Base-by-base conservation (phyloP, 2,113 vertebrate species). In the Illadopsis cleaveri region DNA sequence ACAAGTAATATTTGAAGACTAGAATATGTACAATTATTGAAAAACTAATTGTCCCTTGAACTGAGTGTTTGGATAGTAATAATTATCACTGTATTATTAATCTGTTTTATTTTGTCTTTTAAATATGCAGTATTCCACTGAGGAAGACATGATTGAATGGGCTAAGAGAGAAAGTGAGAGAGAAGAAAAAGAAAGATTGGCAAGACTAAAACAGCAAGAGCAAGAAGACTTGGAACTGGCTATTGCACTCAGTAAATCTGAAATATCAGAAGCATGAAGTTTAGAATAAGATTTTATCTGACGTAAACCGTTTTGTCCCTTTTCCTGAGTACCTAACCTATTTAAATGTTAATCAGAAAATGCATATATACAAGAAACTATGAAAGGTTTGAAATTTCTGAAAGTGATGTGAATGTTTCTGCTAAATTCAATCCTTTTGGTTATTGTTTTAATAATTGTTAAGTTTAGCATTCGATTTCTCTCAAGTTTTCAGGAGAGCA, bases 71-170 rank as follows among this genome's bases (percentile, higher is more conserved):
- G 47, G 10, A 40, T 23, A 15, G 22, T 57, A 44, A 57, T 58
- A 40, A 14, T 61, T 91, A 30, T 48, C 37, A 44, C 37, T 73
- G 30, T 69, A 22, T 86, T 85, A 65, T 86, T 96, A 91, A 95
- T 92, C 42, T 68, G 50, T 15, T 72, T 90, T 54, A 31, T 97
- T 97, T 94, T 96, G 24, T 97, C 83, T 98, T 98, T 98, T 96
- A 38, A 93, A 95, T 97, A 95, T 98, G 94, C 98, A 99, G 99
- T 99, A 99, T 98, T 99, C 99, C 40, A 99, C 99, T 97, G 99
- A 99, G 96, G 99, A 99, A 97, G 99, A 99, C 96, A 99, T 99
- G 99, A 99, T 99, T 94, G 99, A 99, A 96, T 99, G 99, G 99
- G 99, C 98, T 85, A 99, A 99, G 97, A 98, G 99, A 91, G 99